Percentiles rank a stretch among this genome's conserved stretches.
These are phyloP conservation scores for Acanthosoma haemorrhoidale DNA, from an alignment of 2,888 invertebrate genomes.

Conservation along the genomic window DNA sequence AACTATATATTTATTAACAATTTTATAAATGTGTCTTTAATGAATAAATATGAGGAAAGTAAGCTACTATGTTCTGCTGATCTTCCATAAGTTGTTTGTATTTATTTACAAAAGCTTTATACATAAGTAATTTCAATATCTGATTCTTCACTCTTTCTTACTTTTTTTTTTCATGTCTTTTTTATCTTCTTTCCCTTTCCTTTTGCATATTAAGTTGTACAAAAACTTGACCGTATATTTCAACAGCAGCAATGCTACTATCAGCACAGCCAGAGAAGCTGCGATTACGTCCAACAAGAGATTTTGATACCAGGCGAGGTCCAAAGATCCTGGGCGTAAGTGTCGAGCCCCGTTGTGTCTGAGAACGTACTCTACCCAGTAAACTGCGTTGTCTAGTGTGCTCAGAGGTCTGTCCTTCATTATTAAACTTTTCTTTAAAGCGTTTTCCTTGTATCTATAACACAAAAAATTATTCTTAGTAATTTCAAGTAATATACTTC, in stretches of 20 bases:
- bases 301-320: neutral
- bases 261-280: neutral
- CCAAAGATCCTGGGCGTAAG: neutral
- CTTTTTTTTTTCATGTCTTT: neutral
- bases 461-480: neutral
- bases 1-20: too few species aligned
- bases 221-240: neutral
- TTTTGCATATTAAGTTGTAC: neutral
- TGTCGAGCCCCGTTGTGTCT: constrained; percentile 48
- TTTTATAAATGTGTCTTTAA: too few species aligned
- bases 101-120: too few species aligned
- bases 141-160: neutral
- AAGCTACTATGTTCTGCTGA: too few species aligned
- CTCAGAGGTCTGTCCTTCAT: constrained; percentile 53
- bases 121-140: too few species aligned
- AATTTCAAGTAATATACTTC: neutral
- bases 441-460: constrained; percentile 40
- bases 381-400: constrained; percentile 56
- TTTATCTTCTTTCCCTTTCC: neutral
- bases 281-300: neutral
- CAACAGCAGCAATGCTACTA: neutral
- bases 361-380: constrained; percentile 61
- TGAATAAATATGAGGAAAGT: too few species aligned
- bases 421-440: constrained; percentile 34
- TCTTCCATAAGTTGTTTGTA: too few species aligned